Evolutionary conservation across 2,797 vertebrate genomes (phyloP).

Genomic region (Staurois parvus): DNA sequence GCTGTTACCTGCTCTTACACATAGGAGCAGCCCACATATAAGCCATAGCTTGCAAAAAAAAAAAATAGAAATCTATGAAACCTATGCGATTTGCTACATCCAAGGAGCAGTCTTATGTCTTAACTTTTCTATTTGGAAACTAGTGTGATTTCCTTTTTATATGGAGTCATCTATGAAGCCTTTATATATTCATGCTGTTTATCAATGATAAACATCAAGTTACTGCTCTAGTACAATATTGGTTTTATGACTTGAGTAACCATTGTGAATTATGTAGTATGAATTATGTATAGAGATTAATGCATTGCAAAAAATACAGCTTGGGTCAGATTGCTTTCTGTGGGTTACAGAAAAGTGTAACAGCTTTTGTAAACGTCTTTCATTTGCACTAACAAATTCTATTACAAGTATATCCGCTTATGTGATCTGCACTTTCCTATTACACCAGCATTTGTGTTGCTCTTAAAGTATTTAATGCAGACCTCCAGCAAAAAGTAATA

Average conservation of each 20-base stretch:
- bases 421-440: no score
- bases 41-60: slow-evolving; percentile 4
- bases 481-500: neutral
- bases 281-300: neutral
- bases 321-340: neutral
- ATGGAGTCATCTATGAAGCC: neutral
- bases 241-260: neutral
- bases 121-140: neutral
- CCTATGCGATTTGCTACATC: neutral
- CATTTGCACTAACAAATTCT: no score
- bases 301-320: neutral
- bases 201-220: neutral
- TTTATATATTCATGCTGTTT: neutral
- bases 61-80: neutral
- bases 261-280: neutral
- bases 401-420: no score
- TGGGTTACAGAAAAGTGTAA: neutral
- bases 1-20: neutral
- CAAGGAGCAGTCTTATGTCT: neutral
- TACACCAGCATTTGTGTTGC: no score
- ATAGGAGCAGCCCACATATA: neutral
- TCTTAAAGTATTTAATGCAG: neutral
- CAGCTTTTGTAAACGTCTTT: no score
- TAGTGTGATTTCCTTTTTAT: neutral
- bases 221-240: neutral